Conservation (phyloP, 1,140 invertebrate species). For the Zaprionus nigranus region DNA sequence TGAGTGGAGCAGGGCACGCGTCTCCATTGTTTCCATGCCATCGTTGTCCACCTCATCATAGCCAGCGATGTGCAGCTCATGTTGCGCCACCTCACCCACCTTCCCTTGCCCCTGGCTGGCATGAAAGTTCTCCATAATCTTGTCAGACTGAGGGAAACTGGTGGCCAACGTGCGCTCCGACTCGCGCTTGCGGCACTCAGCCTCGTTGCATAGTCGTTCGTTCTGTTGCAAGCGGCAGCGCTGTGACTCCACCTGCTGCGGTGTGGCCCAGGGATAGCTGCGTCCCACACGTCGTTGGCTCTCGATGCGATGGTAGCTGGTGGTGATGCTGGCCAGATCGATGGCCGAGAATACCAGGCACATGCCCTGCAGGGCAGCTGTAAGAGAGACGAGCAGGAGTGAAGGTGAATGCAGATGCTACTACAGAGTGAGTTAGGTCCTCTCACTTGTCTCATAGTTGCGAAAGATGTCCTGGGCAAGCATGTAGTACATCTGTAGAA, state of each 20-base stretch:
- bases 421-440: background rate
- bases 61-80: constrained; percentile 53
- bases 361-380: constrained; percentile 88
- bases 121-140: constrained; percentile 78
- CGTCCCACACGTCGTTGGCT: constrained; percentile 90
- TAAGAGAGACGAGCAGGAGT: constrained; percentile 54
- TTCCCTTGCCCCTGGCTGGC: constrained; percentile 18
- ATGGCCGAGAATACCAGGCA: constrained; percentile 88
- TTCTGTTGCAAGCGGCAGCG: constrained; percentile 60
- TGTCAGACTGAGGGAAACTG: constrained; percentile 77
- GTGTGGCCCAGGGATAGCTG: constrained; percentile 89
- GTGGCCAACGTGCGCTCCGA: constrained; percentile 71
- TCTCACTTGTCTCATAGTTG: constrained; percentile 79
- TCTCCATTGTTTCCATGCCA: constrained; percentile 58
- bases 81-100: constrained; percentile 19
- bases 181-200: constrained; percentile 55
- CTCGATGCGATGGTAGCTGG: constrained; percentile 90
- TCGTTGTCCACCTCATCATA: constrained; percentile 76
- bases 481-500: constrained; percentile 87
- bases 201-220: constrained; percentile 61
- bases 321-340: constrained; percentile 88
- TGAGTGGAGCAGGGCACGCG: constrained; percentile 52
- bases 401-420: background rate
- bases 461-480: constrained; percentile 85
- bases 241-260: constrained; percentile 55